phyloP scores from a whole-genome alignment of 2,113 vertebrate species.

The Trichomycterus rosablanca region DNA sequence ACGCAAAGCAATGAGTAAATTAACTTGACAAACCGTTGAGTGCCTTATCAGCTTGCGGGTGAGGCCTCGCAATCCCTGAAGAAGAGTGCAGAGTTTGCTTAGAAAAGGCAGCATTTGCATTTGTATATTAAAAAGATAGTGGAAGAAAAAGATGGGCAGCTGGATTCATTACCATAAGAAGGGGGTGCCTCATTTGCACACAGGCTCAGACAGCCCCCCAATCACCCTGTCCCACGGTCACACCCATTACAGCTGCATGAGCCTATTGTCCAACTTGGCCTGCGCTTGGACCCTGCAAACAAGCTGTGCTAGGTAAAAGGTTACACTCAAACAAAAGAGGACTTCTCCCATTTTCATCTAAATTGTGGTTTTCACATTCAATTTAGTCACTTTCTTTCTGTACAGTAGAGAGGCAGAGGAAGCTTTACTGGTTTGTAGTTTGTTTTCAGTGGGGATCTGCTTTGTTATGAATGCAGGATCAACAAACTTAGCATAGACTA shows the following conservation, averaged over 20 bases:
- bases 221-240: slow-evolving; percentile 52
- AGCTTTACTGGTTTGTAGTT: slow-evolving; percentile 42
- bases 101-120: slow-evolving; percentile 61
- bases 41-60: slow-evolving; percentile 46
- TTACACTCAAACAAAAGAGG: slow-evolving; percentile 61
- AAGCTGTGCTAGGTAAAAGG: slow-evolving; percentile 65
- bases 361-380: slow-evolving; percentile 59
- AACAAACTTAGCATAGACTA: not conserved
- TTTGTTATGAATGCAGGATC: slow-evolving; percentile 3
- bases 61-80: slow-evolving; percentile 45
- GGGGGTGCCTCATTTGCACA: slow-evolving; percentile 72
- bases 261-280: slow-evolving; percentile 63
- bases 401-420: slow-evolving; percentile 51
- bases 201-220: slow-evolving; percentile 54
- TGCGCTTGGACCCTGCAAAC: slow-evolving; percentile 53
- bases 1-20: slow-evolving; percentile 38
- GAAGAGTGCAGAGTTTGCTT: slow-evolving; percentile 40
- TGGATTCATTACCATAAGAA: slow-evolving; percentile 71
- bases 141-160: slow-evolving; percentile 51
- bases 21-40: slow-evolving; percentile 31
- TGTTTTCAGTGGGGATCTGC: slow-evolving; percentile 14
- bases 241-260: slow-evolving; percentile 64
- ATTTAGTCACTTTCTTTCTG: slow-evolving; percentile 23
- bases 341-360: slow-evolving; percentile 52
- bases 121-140: slow-evolving; percentile 66